phyloP scores from a whole-genome alignment of 2,888 invertebrate genomes.

The Ochropleura leucogaster region DNA sequence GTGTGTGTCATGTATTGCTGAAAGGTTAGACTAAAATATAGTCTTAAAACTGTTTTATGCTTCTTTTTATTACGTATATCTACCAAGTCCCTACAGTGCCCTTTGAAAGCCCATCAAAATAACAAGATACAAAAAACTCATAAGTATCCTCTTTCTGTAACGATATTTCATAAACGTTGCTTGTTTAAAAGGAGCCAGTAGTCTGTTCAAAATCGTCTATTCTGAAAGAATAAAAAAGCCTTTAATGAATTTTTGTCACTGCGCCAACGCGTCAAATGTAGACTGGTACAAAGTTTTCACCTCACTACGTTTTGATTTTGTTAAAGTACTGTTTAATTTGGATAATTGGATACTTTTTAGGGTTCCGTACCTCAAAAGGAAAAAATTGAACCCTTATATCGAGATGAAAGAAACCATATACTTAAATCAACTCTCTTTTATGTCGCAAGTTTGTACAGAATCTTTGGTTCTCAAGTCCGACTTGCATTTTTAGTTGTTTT shows the following conservation, averaged over 20 bases:
- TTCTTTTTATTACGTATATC: too few species aligned
- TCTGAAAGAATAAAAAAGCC: constrained; percentile 35
- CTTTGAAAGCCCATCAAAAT: background rate
- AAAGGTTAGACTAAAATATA: too few species aligned
- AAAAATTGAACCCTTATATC: too few species aligned
- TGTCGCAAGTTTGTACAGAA: too few species aligned
- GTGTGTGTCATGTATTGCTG: too few species aligned
- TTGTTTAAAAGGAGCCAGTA: constrained; percentile 7
- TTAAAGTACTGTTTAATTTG: constrained; percentile 60
- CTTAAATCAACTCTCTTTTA: too few species aligned
- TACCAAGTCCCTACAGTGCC: too few species aligned
- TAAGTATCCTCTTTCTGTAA: background rate
- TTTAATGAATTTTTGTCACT: constrained; percentile 71
- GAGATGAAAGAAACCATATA: too few species aligned
- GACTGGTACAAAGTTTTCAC: constrained; percentile 55
- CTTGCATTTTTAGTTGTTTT: too few species aligned
- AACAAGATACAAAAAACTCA: background rate
- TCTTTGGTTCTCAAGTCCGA: too few species aligned
- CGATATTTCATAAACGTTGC: background rate
- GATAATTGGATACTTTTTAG: constrained; percentile 56
- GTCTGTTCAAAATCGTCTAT: constrained; percentile 24
- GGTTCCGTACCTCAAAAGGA: too few species aligned
- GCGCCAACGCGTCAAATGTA: constrained; percentile 66
- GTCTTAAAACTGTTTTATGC: too few species aligned
- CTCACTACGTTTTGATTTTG: constrained; percentile 59